These are phyloP conservation scores for Pelusios castaneus DNA, from an alignment of 2,113 vertebrate species.

Conservation along the genomic window DNA sequence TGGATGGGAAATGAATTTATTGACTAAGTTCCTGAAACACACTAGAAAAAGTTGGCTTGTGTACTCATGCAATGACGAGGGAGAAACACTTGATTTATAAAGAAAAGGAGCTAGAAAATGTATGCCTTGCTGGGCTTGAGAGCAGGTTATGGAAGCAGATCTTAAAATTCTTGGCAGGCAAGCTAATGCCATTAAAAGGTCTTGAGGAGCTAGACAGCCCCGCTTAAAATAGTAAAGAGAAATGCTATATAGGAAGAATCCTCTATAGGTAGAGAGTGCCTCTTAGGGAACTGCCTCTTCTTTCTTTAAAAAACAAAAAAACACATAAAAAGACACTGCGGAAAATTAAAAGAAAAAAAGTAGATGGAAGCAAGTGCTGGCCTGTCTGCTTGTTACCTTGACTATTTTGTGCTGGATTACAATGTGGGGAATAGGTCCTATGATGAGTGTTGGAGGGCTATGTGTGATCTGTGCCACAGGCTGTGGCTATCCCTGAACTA, in stretches of 20 bases:
- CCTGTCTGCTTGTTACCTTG: not conserved
- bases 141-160: not conserved
- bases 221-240: not conserved
- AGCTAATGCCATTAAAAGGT: not conserved
- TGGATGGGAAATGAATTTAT: not conserved
- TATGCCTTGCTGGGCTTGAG: not conserved
- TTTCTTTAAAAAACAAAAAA: too few species aligned
- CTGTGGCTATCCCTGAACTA: not conserved
- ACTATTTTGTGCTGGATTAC: not conserved
- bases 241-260: not conserved
- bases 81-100: not conserved
- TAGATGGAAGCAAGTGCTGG: not conserved
- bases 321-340: accelerated
- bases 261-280: not conserved
- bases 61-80: not conserved
- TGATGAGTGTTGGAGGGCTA: not conserved
- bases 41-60: not conserved
- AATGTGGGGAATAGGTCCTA: not conserved
- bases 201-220: not conserved
- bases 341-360: not conserved
- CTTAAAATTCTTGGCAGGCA: not conserved
- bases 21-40: not conserved
- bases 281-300: not conserved
- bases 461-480: not conserved
- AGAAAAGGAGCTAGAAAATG: not conserved